Evolutionary conservation across 2,888 invertebrate species (phyloP), one percentile per base, ranked within the genome.

Genomic region (Imbricaverruca yamaguchii): DNA sequence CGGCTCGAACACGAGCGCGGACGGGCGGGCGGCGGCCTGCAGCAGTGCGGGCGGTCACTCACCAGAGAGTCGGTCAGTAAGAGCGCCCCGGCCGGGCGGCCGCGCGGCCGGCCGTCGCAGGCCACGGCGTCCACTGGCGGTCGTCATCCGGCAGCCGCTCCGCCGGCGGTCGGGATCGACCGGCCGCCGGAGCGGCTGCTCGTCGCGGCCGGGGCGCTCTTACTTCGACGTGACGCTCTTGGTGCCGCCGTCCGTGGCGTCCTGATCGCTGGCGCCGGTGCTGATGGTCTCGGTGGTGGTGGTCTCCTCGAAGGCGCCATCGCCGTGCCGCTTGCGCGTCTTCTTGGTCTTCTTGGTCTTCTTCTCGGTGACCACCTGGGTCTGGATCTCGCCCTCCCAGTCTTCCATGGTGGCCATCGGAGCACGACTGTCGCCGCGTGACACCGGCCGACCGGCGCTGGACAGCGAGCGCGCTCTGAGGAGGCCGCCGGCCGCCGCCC

Each of bases 371-470:
- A 79, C 79, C 79, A 79, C 59, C 79, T 79, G 79, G 59, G 79
- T 79, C 79, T 79, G 79, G 57, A 79, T 79, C 79, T 79, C 79
- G 56, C 79, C 79, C 56, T 79, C 79, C 79, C 79, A 79, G 57
- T 79, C 79, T 23, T 79, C 79, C 79, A 57, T 79, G 79, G 74
- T 55, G 74, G 74, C 69, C 69, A 69, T 69, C 1, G 6, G 12
- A 6, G 67, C 23, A 25, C 18, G 13, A 39, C 69, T 69, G 55
- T 10, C 8, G 55, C 74, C 53, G 74, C 21, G 74, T 7, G 67
- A n/a, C 59, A 25, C 25, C 67, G 67, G 67, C 9, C 67, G 67
- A 25, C 7, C 25, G 67, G 67, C 67, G 67, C 11, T 13, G 9
- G 67, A 25, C 23, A 12, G 21, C 55, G 74, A 74, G 74, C 23